phyloP scores from a whole-genome alignment of 92 coral and sea anemone species.

The Phenganax marumi region DNA sequence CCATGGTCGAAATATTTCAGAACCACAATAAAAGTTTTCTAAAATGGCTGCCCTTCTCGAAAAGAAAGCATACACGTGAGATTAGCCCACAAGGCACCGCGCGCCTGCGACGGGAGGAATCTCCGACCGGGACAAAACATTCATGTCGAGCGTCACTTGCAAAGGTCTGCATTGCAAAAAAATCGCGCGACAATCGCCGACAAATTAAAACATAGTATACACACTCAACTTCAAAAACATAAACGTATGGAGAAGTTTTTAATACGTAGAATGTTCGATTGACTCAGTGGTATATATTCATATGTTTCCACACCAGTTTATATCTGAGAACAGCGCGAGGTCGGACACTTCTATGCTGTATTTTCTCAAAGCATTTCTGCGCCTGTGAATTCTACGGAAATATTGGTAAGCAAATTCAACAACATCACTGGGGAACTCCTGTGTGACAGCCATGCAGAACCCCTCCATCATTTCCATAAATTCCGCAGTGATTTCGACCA shows the following conservation, averaged over 20 bases:
- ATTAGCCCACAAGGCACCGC: conserved; percentile 32
- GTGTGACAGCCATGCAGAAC: conserved; percentile 35
- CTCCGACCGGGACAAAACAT: conserved; percentile 10
- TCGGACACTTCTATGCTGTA: conserved; percentile 31
- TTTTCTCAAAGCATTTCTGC: conserved; percentile 18
- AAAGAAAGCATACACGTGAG: conserved; percentile 45
- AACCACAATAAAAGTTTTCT: not conserved
- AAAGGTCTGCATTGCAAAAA: not conserved
- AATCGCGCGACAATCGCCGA: not conserved
- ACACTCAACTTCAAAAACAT: too few relatives aligned
- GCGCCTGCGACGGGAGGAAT: conserved; percentile 1
- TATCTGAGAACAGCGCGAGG: conserved; percentile 13
- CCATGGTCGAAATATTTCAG: conserved; percentile 11
- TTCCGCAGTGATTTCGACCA: conserved; percentile 19
- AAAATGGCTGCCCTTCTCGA: conserved; percentile 41
- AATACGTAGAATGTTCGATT: not conserved
- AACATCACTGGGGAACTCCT: conserved; percentile 33
- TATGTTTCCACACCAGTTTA: conserved; percentile 28
- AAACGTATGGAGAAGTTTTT: not conserved
- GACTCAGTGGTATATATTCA: not conserved
- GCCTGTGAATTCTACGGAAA: conserved; percentile 23
- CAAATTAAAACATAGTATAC: too few relatives aligned
- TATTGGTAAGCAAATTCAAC: conserved; percentile 31
- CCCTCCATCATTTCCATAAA: conserved; percentile 31
- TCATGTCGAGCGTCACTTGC: not conserved